Percentiles rank a stretch among this genome's conserved stretches.
phyloP scores from a whole-genome alignment of 2,888 invertebrate genomes.

The Oxycera nigricornis region DNA sequence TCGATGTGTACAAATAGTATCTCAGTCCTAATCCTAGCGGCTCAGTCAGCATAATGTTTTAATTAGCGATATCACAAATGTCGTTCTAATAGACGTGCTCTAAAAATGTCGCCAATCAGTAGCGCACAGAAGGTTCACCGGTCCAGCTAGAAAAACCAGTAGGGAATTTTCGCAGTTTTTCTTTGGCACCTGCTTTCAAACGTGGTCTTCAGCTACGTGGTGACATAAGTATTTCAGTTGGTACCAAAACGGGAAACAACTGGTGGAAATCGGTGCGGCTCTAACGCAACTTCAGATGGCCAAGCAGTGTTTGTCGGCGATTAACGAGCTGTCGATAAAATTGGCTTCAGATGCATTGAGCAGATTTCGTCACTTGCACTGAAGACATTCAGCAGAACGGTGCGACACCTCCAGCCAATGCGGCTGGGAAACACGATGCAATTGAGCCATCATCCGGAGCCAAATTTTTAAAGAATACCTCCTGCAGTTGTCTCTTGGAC shows the following conservation, averaged over 20 bases:
- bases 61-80: slow-evolving; percentile 20
- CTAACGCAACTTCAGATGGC: background rate
- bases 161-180: slow-evolving; percentile 29
- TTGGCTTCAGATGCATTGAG: background rate
- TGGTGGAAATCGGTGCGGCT: background rate
- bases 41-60: slow-evolving; percentile 24
- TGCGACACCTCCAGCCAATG: background rate
- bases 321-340: background rate
- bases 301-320: background rate
- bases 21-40: background rate
- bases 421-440: background rate
- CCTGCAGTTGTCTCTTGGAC: no score
- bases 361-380: background rate
- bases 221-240: background rate
- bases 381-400: background rate
- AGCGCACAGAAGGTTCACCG: slow-evolving; percentile 9
- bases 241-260: background rate
- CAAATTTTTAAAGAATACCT: background rate
- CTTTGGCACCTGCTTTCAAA: slow-evolving; percentile 18
- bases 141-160: background rate
- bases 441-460: background rate
- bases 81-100: background rate
- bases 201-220: background rate
- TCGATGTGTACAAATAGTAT: background rate
- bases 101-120: slow-evolving; percentile 17